Base-by-base conservation (phyloP, 1,140 invertebrate species). In the Ceratina australensis region DNA sequence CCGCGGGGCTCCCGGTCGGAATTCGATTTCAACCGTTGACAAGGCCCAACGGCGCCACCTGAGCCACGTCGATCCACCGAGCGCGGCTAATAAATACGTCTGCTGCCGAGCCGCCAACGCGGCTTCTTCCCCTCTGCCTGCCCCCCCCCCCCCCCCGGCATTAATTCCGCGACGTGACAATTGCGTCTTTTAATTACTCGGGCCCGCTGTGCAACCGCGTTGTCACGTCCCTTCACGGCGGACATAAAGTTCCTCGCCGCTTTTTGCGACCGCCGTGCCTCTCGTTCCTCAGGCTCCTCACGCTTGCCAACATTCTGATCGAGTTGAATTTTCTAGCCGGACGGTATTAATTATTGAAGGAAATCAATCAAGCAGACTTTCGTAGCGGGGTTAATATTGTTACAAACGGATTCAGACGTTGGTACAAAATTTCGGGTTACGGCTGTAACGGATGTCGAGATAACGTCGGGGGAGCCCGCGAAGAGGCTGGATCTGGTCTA, bases 101-200 rank as follows among this genome's bases (percentile, higher is more conserved):
- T 10, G 33, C 3, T 42, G 33, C 33, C 33, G 33, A 52, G 42
- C 18, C 20, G 56, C n/a, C 54, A 52, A 42, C 47, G 73, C 60
- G 54, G 33, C 33, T 50, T n/a, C n/a, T n/a, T n/a, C n/a, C n/a
- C n/a, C n/a, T n/a, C n/a, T n/a, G n/a, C n/a, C n/a, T n/a, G n/a
- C n/a, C n/a, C n/a, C n/a, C n/a, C n/a, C n/a, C n/a, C n/a, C n/a
- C n/a, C 26, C 18, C 0, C 26, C 57, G 49, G 52, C 64, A 77
- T 80, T 76, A 73, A 76, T 84, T 78, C 79, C 67, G 24, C 56
- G 54, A 42, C 56, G 26, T 74, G 67, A 80, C 64, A 73, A 84
- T 77, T 72, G 73, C 69, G 49, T 74, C 69, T 72, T 84, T 84
- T 84, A 84, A 84, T 84, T 84, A 81, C 79, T 65, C 13, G 42